Evolutionary conservation across 2,113 vertebrate genomes (phyloP), one percentile per base, ranked within the genome.

Genomic region (Pimephales promelas): DNA sequence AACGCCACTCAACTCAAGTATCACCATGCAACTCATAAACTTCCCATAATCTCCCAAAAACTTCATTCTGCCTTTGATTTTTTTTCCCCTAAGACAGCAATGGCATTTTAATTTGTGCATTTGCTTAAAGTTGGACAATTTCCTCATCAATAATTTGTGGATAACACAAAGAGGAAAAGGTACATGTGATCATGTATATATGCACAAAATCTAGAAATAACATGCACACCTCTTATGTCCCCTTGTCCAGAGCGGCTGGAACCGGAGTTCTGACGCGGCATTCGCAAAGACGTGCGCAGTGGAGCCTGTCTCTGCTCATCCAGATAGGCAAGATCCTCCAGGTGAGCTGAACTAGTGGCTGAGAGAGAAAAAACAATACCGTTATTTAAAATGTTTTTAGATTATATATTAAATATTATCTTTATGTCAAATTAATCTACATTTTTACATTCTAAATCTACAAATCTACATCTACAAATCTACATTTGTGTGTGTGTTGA

Each of bases 271-370:
- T 98, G 97, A 61, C 97, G 95, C 7, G 97, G 96, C 96, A 98
- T 97, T 40, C 97, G 94, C 73, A 99, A 95, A 24, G 97, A 98
- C 0, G 96, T 96, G 76, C 97, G 94, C 72, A 97, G 93, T 1
- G 97, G 97, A 1, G 95, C 88, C 88, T 96, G 96, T 9, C 97
- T 94, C 91, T 98, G 97, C 83, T 99, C 97, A 43, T 99, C 97
- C 91, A 98, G 94, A 90, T 97, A 99, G 0, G 96, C 96, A 8
- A 99, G 93, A 13, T 99, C 98, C 76, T 99, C 97, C 81, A 99
- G 89, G 90, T 98, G 97, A 59, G 98, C 97, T 0, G 97, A 97
- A 89, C 98, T 98, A 54, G 98, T 98, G 87, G 97, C 98, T 99
- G 36, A 52, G 13, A 75, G n/a, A 20, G 36, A 52, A 10, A 3